Base-by-base conservation (phyloP, 1,140 invertebrate genomes). In the Amphibalanus amphitrite region DNA sequence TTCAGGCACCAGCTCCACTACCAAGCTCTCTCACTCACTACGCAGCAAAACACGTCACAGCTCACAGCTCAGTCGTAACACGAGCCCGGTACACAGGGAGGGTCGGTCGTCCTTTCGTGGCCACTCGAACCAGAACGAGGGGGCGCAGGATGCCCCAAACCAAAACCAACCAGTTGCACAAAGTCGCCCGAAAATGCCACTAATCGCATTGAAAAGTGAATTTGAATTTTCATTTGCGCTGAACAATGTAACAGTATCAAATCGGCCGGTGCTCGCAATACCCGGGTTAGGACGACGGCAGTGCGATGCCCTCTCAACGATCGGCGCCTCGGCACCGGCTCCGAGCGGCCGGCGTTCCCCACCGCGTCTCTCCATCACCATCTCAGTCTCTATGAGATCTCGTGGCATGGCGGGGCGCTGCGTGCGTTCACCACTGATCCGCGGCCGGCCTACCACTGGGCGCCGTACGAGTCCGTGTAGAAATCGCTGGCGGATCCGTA, bases 311-410 rank as follows among this genome's bases (percentile, higher is more conserved):
- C 33, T 38, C 33, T 15, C 33, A 38, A n/a, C n/a, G 4, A 38
- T 15, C 33, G 4, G 15, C 33, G 33, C 33, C 33, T n/a, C n/a
- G 4, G 33, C 33, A 38, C 33, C 33, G 33, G 33, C 33, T 38
- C 33, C 33, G 33, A 38, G 4, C 33, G 33, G 33, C 33, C 33
- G 33, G 33, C 33, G 33, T 38, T 15, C 33, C 33, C 15, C 33
- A 38, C 33, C 15, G 33, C 15, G 4, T 38, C 33, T 38, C 33
- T 38, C 33, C 33, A 38, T 38, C 33, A 74, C 74, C 75, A 75
- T 79, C 77, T 77, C 82, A n/a, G n/a, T n/a, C n/a, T n/a, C n/a
- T n/a, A 82, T 78, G 82, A 80, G 82, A 90, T 84, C 81, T 89
- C 88, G 85, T 90, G 89, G 77, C 84, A 83, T 74, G 83, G 81